A percentile compares a stretch with the other conserved stretches of the same genome.
These are phyloP conservation scores for Chionis minor DNA, from an alignment of 2,113 vertebrate genomes.

Conservation along the genomic window DNA sequence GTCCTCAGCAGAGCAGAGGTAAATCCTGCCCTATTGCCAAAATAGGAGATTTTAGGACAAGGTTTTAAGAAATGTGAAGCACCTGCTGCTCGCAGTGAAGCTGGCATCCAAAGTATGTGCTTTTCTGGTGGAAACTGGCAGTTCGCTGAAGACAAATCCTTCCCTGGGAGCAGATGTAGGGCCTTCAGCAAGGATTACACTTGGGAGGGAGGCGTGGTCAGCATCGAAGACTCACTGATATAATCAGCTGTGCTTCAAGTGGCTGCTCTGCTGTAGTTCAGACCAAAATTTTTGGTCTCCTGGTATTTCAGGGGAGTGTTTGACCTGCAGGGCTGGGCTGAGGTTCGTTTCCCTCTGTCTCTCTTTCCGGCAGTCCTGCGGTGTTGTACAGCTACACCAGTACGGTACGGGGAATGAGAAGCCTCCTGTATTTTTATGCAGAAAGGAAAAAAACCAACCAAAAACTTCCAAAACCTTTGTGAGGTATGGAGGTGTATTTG, in stretches of 20 bases:
- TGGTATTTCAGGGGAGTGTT: neutral
- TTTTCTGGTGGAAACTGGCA: neutral
- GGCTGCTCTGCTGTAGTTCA: neutral
- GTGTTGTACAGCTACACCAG: neutral
- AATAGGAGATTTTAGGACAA: neutral
- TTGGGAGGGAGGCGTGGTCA: fast-evolving
- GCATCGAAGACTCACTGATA: neutral
- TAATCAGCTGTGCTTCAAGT: neutral
- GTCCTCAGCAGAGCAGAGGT: neutral
- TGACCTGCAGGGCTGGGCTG: neutral
- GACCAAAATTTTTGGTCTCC: neutral
- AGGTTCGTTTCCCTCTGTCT: neutral
- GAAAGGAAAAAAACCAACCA: neutral
- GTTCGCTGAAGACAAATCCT: neutral
- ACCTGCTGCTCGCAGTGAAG: neutral
- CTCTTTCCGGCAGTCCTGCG: neutral
- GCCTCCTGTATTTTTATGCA: neutral
- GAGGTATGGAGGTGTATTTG: neutral
- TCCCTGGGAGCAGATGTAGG: neutral
- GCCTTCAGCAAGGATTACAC: neutral
- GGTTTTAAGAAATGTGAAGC: neutral
- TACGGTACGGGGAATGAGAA: fast-evolving
- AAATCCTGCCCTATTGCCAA: neutral
- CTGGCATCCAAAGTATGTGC: neutral
- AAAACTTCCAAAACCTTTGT: neutral